Conservation (phyloP, 2,888 invertebrate species). For the Melinaea marsaeus region DNA sequence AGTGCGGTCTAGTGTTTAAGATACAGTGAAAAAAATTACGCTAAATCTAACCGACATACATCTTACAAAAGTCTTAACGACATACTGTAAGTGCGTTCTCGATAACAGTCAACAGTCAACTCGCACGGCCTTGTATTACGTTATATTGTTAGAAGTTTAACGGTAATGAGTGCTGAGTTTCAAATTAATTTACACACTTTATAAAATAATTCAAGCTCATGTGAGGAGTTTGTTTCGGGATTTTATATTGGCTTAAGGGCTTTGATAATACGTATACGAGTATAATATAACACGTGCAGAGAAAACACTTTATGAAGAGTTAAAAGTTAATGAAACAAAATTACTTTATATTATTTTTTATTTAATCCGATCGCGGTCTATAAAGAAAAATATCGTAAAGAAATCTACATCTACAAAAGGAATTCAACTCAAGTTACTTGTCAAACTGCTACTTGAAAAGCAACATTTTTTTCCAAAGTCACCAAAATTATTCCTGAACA, state of each 20-base stretch:
- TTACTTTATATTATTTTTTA: too few species aligned
- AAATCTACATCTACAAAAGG: too few species aligned
- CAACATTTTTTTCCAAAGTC: neutral
- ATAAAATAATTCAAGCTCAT: conserved; percentile 23
- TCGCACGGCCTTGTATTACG: conserved; percentile 26
- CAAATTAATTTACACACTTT: conserved; percentile 31
- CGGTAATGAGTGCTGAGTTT: conserved; percentile 31
- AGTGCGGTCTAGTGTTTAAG: too few species aligned
- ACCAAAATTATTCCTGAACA: neutral
- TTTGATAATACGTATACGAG: neutral
- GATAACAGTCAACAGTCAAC: conserved; percentile 22
- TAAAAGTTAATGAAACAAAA: too few species aligned
- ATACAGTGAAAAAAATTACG: too few species aligned
- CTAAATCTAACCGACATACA: neutral
- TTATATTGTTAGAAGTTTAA: conserved; percentile 31
- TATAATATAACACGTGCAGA: too few species aligned
- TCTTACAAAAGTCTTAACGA: conserved; percentile 5
- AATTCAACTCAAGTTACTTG: too few species aligned
- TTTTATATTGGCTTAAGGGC: conserved; percentile 2
- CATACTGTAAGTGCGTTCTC: conserved; percentile 11
- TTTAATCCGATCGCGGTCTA: too few species aligned
- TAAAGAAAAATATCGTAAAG: too few species aligned
- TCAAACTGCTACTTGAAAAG: too few species aligned
- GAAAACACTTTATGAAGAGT: too few species aligned
- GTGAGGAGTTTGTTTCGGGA: conserved; percentile 3